Evolutionary conservation across 2,888 invertebrate genomes (phyloP).

Genomic region (Agrypnus murinus): DNA sequence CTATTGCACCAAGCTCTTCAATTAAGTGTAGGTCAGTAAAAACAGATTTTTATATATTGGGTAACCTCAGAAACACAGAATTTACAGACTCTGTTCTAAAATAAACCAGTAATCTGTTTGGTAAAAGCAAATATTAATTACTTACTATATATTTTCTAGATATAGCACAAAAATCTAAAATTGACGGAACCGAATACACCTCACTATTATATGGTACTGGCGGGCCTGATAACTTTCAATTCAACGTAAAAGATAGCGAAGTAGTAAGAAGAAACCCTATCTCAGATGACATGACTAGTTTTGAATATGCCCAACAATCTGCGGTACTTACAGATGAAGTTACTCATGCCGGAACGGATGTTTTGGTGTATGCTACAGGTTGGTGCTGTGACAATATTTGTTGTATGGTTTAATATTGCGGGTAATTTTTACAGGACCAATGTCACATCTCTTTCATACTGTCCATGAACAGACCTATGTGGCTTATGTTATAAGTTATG

Average conservation of each 20-base stretch:
- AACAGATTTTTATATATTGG: too few relatives aligned
- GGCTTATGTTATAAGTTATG: slow-evolving; percentile 88
- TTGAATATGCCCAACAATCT: slow-evolving; percentile 83
- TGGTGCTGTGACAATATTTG: neutral
- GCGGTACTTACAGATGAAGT: slow-evolving; percentile 82
- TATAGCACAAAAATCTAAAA: slow-evolving; percentile 76
- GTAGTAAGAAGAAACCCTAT: slow-evolving; percentile 78
- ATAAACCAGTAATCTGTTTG: too few relatives aligned
- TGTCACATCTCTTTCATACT: slow-evolving; percentile 90
- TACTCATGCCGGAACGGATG: slow-evolving; percentile 90
- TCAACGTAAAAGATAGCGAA: slow-evolving; percentile 64
- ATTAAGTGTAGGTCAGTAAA: too few relatives aligned
- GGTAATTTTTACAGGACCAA: slow-evolving; percentile 81
- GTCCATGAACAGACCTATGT: slow-evolving; percentile 95
- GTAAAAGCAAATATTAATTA: neutral
- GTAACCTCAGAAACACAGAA: too few relatives aligned
- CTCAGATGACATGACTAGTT: slow-evolving; percentile 76
- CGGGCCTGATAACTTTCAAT: slow-evolving; percentile 80
- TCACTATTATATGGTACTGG: slow-evolving; percentile 87
- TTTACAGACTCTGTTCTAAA: too few relatives aligned
- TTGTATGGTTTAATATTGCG: slow-evolving; percentile 1
- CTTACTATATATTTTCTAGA: slow-evolving; percentile 68
- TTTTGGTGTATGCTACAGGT: slow-evolving; percentile 88
- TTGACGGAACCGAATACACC: slow-evolving; percentile 82
- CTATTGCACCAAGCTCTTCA: too few relatives aligned